A percentile compares a stretch with the other conserved stretches of the same genome.
These are phyloP conservation scores for Acanthopleura granulata DNA, from an alignment of 2,888 invertebrate genomes.

Conservation along the genomic window DNA sequence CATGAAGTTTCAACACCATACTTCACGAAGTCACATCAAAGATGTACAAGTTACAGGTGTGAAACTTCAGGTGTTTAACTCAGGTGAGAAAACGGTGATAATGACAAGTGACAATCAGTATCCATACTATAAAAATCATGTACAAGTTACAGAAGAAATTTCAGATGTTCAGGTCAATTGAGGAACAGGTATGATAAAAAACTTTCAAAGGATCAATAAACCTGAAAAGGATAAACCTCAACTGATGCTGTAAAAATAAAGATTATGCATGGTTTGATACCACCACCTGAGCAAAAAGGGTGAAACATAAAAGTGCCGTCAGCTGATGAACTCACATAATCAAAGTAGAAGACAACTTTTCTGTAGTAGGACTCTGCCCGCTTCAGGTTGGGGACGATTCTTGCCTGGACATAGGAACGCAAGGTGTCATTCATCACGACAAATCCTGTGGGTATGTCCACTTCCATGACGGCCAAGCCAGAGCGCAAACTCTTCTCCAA, in stretches of 20 bases:
- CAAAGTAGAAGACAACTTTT: slow-evolving; percentile 93
- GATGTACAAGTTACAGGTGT: no score
- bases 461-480: slow-evolving; percentile 65
- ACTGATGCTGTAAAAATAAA: neutral
- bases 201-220: no score
- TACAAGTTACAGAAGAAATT: no score
- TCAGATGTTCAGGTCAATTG: no score
- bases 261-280: neutral
- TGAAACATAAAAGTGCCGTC: no score
- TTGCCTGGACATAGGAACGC: slow-evolving; percentile 86
- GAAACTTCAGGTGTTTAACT: no score
- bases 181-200: no score
- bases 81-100: no score
- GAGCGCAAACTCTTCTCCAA: slow-evolving; percentile 50
- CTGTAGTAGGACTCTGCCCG: slow-evolving; percentile 85
- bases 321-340: slow-evolving; percentile 83
- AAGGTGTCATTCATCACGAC: slow-evolving; percentile 79
- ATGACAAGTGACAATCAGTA: no score
- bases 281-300: neutral
- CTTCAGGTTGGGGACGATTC: slow-evolving; percentile 83
- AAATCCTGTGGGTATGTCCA: slow-evolving; percentile 67
- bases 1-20: no score
- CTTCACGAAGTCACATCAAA: no score
- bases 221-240: neutral
- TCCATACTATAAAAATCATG: no score